Conservation (phyloP, 2,797 vertebrate genomes). For the Sebastes nivosus region DNA sequence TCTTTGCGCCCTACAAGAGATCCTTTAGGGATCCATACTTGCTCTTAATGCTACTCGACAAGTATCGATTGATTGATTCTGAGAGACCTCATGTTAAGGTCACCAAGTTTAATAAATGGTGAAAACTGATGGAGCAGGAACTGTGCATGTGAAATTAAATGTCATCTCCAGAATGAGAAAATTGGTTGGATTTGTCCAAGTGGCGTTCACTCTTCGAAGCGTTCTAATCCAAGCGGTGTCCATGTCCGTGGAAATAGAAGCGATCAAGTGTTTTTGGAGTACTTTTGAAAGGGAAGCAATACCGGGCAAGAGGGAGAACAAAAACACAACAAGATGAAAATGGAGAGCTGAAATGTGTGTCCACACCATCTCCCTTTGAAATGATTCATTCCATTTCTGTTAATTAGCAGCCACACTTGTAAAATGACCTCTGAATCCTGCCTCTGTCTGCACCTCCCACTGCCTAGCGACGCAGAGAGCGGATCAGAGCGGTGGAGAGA, state of each 20-base stretch:
- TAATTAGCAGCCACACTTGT: slow-evolving; percentile 78
- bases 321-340: slow-evolving; percentile 49
- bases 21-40: not conserved
- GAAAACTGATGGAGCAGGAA: slow-evolving; percentile 46
- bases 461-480: slow-evolving; percentile 35
- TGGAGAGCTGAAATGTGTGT: slow-evolving; percentile 43
- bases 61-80: slow-evolving; percentile 22
- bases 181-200: slow-evolving; percentile 70
- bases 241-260: slow-evolving; percentile 66
- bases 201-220: slow-evolving; percentile 64
- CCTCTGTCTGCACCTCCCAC: slow-evolving; percentile 44
- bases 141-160: slow-evolving; percentile 75
- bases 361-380: slow-evolving; percentile 66
- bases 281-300: slow-evolving; percentile 54
- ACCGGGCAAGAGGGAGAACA: slow-evolving; percentile 1
- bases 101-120: slow-evolving; percentile 67
- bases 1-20: not conserved
- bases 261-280: slow-evolving; percentile 67
- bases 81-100: slow-evolving; percentile 41
- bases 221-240: slow-evolving; percentile 64
- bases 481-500: slow-evolving; percentile 22
- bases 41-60: not conserved
- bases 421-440: slow-evolving; percentile 72
- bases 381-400: slow-evolving; percentile 64
- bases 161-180: slow-evolving; percentile 72